Base-by-base conservation (phyloP, 1,140 invertebrate genomes). In the Pteromalus puparum region DNA sequence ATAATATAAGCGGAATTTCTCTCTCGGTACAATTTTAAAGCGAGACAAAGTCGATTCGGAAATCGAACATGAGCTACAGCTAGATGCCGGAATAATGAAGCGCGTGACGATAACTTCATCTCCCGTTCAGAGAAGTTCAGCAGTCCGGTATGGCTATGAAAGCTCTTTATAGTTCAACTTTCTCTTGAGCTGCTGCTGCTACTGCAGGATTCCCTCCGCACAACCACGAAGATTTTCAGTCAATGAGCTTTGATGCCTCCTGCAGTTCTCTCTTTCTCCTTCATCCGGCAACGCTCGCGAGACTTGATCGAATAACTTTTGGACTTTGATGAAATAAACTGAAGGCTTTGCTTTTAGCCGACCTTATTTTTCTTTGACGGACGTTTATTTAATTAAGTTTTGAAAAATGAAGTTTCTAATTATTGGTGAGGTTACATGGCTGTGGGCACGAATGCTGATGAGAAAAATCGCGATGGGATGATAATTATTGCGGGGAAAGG, bases 121-220 rank as follows among this genome's bases (percentile, higher is more conserved):
- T 24, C 21, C 4, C 21, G 30, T 30, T 18, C 72, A 10, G 28
- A 15, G 53, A 78, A 68, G 53, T 68, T 80, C 34, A 80, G 34
- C 21, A 30, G 21, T 42, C 12, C 61, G 28, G n/a, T 21, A 80
- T 68, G 18, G 21, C 77, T 46, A 42, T 80, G 77, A 80, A 80
- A 68, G 30, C 61, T 68, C 65, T 80, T 46, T 80, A 80, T 68
- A 67, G 28, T 42, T 38, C 61, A 80, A 80, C 76, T 78, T 78
- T 61, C 38, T 12, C 26, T 30, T 18, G 7, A 42, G 15, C 28
- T 21, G 34, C 72, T 18, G 1, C 67, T n/a, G 18, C 53, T 42
- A 10, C 61, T n/a, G 61, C n/a, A 38, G 18, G 21, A n/a, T 34
- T 42, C 34, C 6, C 18, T 74, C 72, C 18, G n/a, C n/a, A 15